Base-by-base conservation (phyloP, 2,113 vertebrate genomes). In the Electrona antarctica region DNA sequence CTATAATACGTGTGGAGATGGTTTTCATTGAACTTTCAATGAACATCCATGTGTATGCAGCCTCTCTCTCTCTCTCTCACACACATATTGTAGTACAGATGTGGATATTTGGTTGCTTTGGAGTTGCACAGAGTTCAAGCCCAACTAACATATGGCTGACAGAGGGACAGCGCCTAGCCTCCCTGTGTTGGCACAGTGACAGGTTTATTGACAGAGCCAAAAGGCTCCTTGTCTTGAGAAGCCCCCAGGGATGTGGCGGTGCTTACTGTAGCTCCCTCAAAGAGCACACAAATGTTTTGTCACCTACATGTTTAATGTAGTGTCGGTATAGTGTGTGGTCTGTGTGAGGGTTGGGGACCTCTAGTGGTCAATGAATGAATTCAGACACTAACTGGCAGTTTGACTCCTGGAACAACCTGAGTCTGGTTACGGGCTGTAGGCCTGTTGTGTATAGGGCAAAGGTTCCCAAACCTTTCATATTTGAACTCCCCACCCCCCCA, bases 41-140 rank as follows among this genome's bases (percentile, higher is more conserved):
- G 33, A 41, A 41, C 33, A 41, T 41, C 33, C 5, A 3, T 41
- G 33, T 41, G 33, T 41, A 41, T 41, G 33, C 5, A 41, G 33
- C 33, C 33, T 41, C 4, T 12, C 13, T 62, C 6, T 65, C 28
- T 9, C 48, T 51, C 41, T 45, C 64, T 49, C 51, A 12, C 0
- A 2, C 3, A 6, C 2, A 41, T 41, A 41, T 6, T 41, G 66
- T 68, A 48, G 46, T 82, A 74, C 85, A 83, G 76, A 84, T 85
- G 77, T 86, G 73, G 73, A 33, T 21, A 59, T 14, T 46, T 15
- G 61, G 10, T 57, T 66, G 56, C 60, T 52, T 46, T 60, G 65
- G 6, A 57, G 71, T 76, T 81, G 59, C 66, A 33, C 66, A 81
- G 68, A 66, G 77, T 79, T 85, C 81, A 83, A 13, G 67, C 60